phyloP scores from a whole-genome alignment of 1,140 invertebrate species.

The Sarcophaga bullata region DNA sequence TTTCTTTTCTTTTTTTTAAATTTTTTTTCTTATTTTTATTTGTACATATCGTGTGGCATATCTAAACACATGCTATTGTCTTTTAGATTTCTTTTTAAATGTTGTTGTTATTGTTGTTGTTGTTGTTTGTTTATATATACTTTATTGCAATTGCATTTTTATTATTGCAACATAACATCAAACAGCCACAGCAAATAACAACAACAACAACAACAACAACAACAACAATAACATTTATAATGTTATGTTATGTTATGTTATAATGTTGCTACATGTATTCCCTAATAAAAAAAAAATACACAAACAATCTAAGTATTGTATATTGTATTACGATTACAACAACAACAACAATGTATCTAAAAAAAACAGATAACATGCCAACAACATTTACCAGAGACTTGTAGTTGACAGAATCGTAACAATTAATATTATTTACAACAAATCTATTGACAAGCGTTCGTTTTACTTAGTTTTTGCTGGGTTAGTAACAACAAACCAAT shows the following conservation, averaged over 20 bases:
- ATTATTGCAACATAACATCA: conserved; percentile 16
- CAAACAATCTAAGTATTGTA: too few relatives aligned
- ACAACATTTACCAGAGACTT: conserved; percentile 19
- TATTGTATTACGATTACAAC: too few relatives aligned
- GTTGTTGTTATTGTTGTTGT: not conserved
- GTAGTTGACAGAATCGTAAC: conserved; percentile 26
- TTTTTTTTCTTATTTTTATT: not conserved
- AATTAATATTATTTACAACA: conserved; percentile 27
- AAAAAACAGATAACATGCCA: not conserved
- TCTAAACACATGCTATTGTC: conserved; percentile 20
- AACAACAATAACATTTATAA: not conserved
- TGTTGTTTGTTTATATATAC: not conserved
- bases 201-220: not conserved
- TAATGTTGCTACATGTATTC: conserved; percentile 9
- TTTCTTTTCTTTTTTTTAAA: not conserved
- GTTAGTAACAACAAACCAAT: too few relatives aligned
- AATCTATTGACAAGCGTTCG: not conserved
- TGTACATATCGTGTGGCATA: conserved; percentile 26
- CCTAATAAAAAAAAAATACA: not conserved
- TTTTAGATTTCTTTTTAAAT: not conserved
- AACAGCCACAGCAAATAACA: not conserved
- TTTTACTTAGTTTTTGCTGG: too few relatives aligned
- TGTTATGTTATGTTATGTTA: not conserved
- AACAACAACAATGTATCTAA: not conserved
- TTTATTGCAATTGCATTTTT: conserved; percentile 25